Conservation (phyloP, 1,140 invertebrate genomes). For the Leptestheria dahalacensis region DNA sequence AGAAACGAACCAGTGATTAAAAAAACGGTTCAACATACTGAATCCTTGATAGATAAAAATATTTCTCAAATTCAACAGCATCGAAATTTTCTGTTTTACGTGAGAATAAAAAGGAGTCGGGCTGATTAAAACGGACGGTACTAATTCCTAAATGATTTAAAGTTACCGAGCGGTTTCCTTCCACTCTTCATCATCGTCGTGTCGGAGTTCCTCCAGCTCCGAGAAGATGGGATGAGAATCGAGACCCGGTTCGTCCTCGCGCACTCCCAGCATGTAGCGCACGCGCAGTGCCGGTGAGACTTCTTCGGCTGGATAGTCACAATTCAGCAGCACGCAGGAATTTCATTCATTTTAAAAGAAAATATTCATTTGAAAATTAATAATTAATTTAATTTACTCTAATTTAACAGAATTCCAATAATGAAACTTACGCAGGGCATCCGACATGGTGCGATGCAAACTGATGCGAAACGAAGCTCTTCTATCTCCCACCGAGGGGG, state of each 20-base stretch:
- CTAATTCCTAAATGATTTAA: not conserved
- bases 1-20: too few species aligned
- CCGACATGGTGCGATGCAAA: not conserved
- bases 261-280: constrained; percentile 89
- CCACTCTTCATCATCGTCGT: constrained; percentile 81
- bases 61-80: too few species aligned
- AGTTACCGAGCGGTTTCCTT: constrained; percentile 81
- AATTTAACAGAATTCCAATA: not conserved
- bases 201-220: constrained; percentile 85
- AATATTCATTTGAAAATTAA: not conserved
- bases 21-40: too few species aligned
- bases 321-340: too few species aligned
- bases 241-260: constrained; percentile 41
- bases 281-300: constrained; percentile 66
- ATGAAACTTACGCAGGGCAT: not conserved
- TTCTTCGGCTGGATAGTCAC: not conserved
- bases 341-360: too few species aligned
- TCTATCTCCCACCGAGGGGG: not conserved
- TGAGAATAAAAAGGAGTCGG: too few species aligned
- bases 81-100: too few species aligned
- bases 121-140: not conserved
- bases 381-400: not conserved
- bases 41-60: too few species aligned
- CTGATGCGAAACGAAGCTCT: not conserved
- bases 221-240: constrained; percentile 66